Base-by-base conservation (phyloP, 2,888 invertebrate species). In the Callyntrura guangdongensis region DNA sequence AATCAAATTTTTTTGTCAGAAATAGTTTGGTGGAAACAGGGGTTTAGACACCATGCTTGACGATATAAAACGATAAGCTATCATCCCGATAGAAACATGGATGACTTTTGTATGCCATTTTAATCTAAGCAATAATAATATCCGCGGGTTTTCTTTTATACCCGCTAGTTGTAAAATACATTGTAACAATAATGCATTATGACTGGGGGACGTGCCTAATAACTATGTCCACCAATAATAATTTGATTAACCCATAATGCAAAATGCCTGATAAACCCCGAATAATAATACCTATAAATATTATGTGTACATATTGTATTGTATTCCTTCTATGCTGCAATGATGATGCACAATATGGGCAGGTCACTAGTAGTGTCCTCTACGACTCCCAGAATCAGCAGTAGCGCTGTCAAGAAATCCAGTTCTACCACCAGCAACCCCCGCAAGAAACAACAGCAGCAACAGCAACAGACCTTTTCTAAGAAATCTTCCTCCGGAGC, bases 321-420 rank as follows among this genome's bases (percentile, higher is more conserved):
- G 81, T 81, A 81, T 56, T 81, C 27, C 67, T 69, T 36, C 22
- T 61, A 61, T 61, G 27, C 17, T 45, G 56, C 27, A 11, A 69
- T 67, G 45, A 47, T 67, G 27, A 82, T 82, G 82, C 14, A 22
- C 14, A 25, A 72, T 79, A 56, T 83, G 83, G 36, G 59, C 85
- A 91, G 91, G 89, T 91, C 89, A 8, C 4, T 67, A 27, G 91
- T 91, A 86, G 82, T 89, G 36, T 85, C 89, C 53, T 79, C 89
- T 77, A 89, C 89, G 64, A 89, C 89, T 67, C 22, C 61, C 49
- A 82, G 82, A 72, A 17, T 72, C 5, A 36, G 27, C 4, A 67
- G 67, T n/a, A 67, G 27, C 0, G 27, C 22, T 27, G 27, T n/a
- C 17, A 27, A 86, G 25, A 69, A 83, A 67, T 45, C 53, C 9